phyloP scores from a whole-genome alignment of 1,140 invertebrate genomes.

The Drosophila pachea region DNA sequence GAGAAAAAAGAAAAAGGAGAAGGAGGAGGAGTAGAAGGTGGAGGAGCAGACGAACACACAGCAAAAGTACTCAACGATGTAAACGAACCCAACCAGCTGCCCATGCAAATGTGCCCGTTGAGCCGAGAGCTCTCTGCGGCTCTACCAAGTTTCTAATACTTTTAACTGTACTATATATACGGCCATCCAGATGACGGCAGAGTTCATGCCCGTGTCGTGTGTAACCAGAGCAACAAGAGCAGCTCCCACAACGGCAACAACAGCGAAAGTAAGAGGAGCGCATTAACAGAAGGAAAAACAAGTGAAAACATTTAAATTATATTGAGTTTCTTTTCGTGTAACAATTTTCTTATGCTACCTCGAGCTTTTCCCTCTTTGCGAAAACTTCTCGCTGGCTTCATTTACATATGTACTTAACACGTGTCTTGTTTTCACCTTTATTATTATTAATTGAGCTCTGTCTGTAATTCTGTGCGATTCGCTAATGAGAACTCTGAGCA shows the following conservation, averaged over 20 bases:
- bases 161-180: background rate
- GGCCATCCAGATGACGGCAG: conserved; percentile 20
- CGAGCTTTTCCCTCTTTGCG: conserved; percentile 10
- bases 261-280: background rate
- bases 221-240: conserved; percentile 30
- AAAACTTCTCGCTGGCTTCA: conserved; percentile 40
- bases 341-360: conserved; percentile 24
- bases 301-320: conserved; percentile 63
- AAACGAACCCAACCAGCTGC: background rate
- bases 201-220: conserved; percentile 30
- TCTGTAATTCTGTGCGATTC: conserved; percentile 39
- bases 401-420: conserved; percentile 71
- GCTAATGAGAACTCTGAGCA: conserved; percentile 56
- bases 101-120: conserved; percentile 31
- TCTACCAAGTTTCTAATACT: conserved; percentile 35
- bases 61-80: background rate
- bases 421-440: conserved; percentile 30
- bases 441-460: conserved; percentile 11
- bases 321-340: conserved; percentile 55
- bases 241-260: conserved; percentile 7
- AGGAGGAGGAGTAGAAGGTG: background rate
- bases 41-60: too few relatives aligned
- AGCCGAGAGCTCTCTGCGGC: background rate
- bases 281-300: conserved; percentile 29
- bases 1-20: background rate